Evolutionary conservation across 2,888 invertebrate species (phyloP), one percentile per base, ranked within the genome.

Genomic region (Acrobasis suavella): DNA sequence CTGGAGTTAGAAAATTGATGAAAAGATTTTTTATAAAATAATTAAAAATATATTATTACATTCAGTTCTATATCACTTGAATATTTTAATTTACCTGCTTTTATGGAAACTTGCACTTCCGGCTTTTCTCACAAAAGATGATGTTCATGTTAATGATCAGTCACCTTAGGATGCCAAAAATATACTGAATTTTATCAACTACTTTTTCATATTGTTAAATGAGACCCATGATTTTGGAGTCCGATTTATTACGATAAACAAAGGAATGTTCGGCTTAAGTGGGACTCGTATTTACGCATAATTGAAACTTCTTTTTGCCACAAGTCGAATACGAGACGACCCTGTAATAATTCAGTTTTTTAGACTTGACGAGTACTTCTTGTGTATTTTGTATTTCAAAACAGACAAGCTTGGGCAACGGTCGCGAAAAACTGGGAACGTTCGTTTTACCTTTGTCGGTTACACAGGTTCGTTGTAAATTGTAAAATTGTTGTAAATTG

Each of bases 301-400:
- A 91, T 90, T 89, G 90, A 83, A 72, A 78, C 75, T 77, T 78
- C 81, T 89, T 91, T 89, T 91, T 89, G 83, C 78, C 84, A 82
- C 72, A 82, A 82, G 72, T 78, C 80, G 91, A 88, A 91, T 89
- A 82, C 86, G 74, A 85, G 88, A 87, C 82, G 78, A 81, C 78
- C 77, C 72, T 73, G 79, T 83, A 83, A 87, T 85, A 83, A 86
- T 83, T 82, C 83, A 74, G 74, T 77, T 86, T 88, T 87, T 89
- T 46, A 61, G n/a, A 9, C 52, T 22, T 60, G 38, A 51, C 73
- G 64, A 69, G 67, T 69, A 73, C 72, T 80, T 76, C 76, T 78
- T 80, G 73, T 75, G 37, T 77, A 74, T 76, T 77, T 75, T 73
- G 74, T 74, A 72, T 73, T 77, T 72, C 70, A 70, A 73, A 71